Base-by-base conservation (phyloP, 2,888 invertebrate species). In the Eristalis pertinax region DNA sequence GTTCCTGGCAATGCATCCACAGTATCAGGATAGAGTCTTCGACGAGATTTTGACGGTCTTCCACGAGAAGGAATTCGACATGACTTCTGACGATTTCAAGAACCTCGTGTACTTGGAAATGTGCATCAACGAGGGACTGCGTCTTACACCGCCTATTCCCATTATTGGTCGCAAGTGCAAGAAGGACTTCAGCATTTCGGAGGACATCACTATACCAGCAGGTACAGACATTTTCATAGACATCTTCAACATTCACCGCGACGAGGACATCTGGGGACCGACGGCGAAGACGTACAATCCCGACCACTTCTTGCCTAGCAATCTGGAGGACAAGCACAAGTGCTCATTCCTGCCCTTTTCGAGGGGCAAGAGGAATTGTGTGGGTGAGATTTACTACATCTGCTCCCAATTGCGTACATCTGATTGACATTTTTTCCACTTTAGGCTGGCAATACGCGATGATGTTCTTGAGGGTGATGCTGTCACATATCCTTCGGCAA, bases 241-340 rank as follows among this genome's bases (percentile, higher is more conserved):
- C 69, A 91, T 92, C 15, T 92, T 91, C 65, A 90, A 91, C 65
- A 86, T 92, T 89, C 93, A 93, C 83, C 90, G 92, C 13, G 90
- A 90, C 62, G 89, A 89, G 62, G 85, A 90, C n/a, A 90, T 92
- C 78, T 93, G 93, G 93, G 93, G 93, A 1, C 88, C 89, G 0
- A 89, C 91, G 19, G 92, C 93, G 2, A 89, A 91, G 32, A 82
- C 84, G 8, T 92, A 92, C 26, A 90, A 92, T 90, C 92, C 92
- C 0, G 91, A 92, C 2, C 89, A 92, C 56, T 93, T 93, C 75
- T 77, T 92, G 24, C 92, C 92, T 0, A 88, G 90, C 11, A 90
- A 91, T 77, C 73, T 91, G 29, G 89, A 89, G 22, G 90, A 8
- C 11, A 60, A 60, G 26, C 60, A 26, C 15, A 60, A 60, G 24